A percentile compares a stretch with the other conserved stretches of the same genome.
These are phyloP conservation scores for Heliothis peltigera DNA, from an alignment of 2,888 invertebrate species.

Conservation along the genomic window DNA sequence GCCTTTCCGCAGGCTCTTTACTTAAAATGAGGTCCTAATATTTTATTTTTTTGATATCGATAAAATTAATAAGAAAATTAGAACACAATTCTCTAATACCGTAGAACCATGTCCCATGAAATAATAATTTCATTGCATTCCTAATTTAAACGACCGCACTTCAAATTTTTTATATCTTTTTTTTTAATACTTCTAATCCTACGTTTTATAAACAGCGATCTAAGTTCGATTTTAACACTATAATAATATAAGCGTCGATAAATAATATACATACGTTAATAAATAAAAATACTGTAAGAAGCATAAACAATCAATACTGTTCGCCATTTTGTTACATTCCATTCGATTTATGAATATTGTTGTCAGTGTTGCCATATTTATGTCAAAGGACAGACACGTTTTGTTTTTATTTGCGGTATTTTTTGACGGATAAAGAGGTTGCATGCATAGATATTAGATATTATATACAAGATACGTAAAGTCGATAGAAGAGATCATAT, in stretches of 20 bases:
- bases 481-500: conserved; percentile 10
- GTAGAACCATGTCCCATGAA: conserved; percentile 29
- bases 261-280: conserved; percentile 63
- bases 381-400: conserved; percentile 26
- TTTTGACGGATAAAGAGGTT: conserved; percentile 9
- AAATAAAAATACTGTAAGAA: conserved; percentile 71
- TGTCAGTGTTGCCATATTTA: conserved; percentile 46
- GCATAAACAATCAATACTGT: conserved; percentile 62
- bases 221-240: conserved; percentile 66
- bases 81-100: neutral
- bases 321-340: conserved; percentile 31
- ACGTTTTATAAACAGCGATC: conserved; percentile 68
- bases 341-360: conserved; percentile 41
- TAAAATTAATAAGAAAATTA: conserved; percentile 6
- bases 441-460: neutral
- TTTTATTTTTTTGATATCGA: conserved; percentile 4
- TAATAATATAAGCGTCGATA: conserved; percentile 67
- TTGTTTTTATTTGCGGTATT: conserved; percentile 4
- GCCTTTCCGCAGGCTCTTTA: neutral
- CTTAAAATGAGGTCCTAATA: neutral
- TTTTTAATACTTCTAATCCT: conserved; percentile 62
- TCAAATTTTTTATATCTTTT: conserved; percentile 50
- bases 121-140: conserved; percentile 23
- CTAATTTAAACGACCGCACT: conserved; percentile 50
- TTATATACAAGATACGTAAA: conserved; percentile 4